Evolutionary conservation across 2,797 vertebrate genomes (phyloP).

Genomic region (Podarcis lilfordi): DNA sequence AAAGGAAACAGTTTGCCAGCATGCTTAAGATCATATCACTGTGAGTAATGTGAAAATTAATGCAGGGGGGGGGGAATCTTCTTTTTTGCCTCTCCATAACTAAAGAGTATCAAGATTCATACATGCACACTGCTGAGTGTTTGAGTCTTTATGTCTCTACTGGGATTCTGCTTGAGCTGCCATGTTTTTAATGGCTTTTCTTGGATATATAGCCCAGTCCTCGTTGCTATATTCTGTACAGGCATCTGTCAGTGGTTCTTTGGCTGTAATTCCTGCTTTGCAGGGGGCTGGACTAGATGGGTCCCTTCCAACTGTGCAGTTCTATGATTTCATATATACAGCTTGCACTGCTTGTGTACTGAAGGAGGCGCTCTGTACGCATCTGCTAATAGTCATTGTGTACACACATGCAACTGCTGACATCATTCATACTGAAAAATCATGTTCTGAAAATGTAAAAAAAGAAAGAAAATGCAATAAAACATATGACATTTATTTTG

Average conservation of each 20-base stretch:
- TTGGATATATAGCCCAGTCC: neutral
- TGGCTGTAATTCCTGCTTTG: no score
- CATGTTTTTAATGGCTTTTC: neutral
- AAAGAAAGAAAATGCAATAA: neutral
- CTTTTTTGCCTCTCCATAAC: neutral
- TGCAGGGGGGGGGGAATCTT: neutral
- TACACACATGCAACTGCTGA: neutral
- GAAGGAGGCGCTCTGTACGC: neutral
- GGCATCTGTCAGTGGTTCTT: neutral
- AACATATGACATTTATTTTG: conserved; percentile 22
- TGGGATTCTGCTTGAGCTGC: neutral
- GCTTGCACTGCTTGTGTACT: neutral
- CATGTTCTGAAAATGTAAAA: neutral
- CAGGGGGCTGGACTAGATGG: no score
- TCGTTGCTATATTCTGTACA: neutral
- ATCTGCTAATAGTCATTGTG: neutral
- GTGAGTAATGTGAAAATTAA: neutral
- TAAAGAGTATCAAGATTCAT: neutral
- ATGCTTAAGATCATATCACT: neutral
- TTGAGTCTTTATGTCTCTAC: neutral
- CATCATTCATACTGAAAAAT: neutral
- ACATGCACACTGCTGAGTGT: neutral
- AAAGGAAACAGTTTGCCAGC: neutral
- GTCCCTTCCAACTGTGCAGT: no score
- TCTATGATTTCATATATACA: no score